Conservation (phyloP, 2,888 invertebrate species). For the Cryptocephalus moraei region DNA sequence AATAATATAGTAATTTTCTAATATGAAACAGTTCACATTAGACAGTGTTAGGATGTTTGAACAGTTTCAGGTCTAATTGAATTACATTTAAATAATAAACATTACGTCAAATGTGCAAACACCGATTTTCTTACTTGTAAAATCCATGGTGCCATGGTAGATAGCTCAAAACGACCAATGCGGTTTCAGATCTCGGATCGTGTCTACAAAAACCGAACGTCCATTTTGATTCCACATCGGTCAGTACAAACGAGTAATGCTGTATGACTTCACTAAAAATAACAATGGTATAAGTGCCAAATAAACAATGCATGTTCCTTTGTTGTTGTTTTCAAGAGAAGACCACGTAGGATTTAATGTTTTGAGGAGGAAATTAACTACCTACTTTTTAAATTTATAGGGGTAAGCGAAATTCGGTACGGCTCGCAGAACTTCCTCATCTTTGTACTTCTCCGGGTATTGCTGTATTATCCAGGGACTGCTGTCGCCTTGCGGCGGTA, state of each 20-base stretch:
- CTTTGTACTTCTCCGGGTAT: conserved; percentile 74
- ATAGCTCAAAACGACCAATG: conserved; percentile 75
- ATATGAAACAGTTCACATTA: no score
- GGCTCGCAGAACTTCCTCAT: conserved; percentile 75
- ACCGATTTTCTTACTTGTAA: conserved; percentile 58
- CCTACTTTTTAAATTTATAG: conserved; percentile 64
- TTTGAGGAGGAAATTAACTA: neutral
- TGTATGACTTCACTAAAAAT: conserved; percentile 66
- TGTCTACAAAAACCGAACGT: conserved; percentile 96
- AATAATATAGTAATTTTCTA: no score
- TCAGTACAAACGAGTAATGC: conserved; percentile 94
- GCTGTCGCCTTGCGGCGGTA: conserved; percentile 52
- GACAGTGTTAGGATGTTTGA: no score
- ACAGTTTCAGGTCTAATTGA: no score
- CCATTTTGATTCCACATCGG: conserved; percentile 90
- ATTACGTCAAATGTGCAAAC: no score
- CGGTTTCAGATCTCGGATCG: conserved; percentile 80
- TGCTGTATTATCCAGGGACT: conserved; percentile 68
- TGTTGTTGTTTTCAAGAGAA: no score
- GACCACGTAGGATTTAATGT: neutral
- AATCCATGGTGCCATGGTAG: conserved; percentile 97
- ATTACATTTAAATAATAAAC: no score
- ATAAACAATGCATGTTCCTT: no score
- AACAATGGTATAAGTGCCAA: neutral
- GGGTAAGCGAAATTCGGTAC: conserved; percentile 90